Evolutionary conservation across 2,888 invertebrate species (phyloP), one percentile per base, ranked within the genome.

Genomic region (Lottia scabra): DNA sequence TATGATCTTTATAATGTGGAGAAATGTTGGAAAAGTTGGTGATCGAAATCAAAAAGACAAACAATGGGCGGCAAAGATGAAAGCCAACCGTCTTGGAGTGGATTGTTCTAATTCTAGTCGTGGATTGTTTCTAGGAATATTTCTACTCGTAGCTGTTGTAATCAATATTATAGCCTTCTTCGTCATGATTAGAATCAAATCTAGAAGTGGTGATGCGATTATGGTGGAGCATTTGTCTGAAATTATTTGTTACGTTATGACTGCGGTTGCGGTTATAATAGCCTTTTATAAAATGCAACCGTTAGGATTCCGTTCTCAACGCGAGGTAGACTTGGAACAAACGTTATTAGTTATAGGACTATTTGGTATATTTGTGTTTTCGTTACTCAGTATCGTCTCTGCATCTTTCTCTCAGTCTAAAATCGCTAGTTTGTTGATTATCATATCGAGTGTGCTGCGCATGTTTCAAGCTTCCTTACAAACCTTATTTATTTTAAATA

Each of bases 1-100:
- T 68, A 97, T 98, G 62, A 94, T 97, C 85, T 97, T 96, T 89
- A 95, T 97, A 69, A 97, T 97, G 96, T 98, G 97, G 97, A 94
- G 92, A 80, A 93, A 94, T 83, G 93, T 95, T 72, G 94, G 93
- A 6, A 73, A 72, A 64, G 64, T 48, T 23, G 67, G 70, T 8
- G 48, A 44, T n/a, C 68, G 70, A 10, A 68, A 63, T 12, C 62
- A 72, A 26, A 77, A 78, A 12, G 75, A 71, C 13, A 64, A 65
- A 27, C 70, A 72, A 13, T 65, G 68, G 19, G 78, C 78, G 23
- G 74, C 72, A 12, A 79, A 77, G 46, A 68, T 64, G 8, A 76
- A 78, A 63, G 71, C 75, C 15, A 79, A 80, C 62, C 46, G 70
- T 6, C 38, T 76, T 62, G 74, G 70, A 46, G 80, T 97, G 8